Base-by-base conservation (phyloP, 2,797 vertebrate genomes). In the Distichodus sexfasciatus region DNA sequence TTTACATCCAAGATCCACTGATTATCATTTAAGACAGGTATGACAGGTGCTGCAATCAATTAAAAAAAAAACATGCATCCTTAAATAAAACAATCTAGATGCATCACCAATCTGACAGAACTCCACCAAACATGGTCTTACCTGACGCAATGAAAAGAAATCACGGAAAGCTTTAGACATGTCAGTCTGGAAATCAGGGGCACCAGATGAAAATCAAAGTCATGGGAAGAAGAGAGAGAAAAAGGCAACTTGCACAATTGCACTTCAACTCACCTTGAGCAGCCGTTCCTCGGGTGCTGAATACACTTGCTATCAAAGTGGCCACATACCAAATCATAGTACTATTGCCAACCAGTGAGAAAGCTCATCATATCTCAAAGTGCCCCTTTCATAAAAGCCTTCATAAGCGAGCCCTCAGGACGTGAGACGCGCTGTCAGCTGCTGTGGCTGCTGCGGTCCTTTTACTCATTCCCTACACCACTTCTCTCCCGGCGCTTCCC, bases 261-360 rank as follows among this genome's bases (percentile, higher is more conserved):
- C 91, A 92, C 93, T 94, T 94, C 91, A 87, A 93, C 96, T 98
- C 96, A 98, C 96, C 96, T 97, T 98, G 96, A 90, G 94, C 94
- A 87, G 93, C 92, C 85, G 95, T 92, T 93, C 93, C 95, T 90
- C 92, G 86, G 93, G 90, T 92, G 92, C 91, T 90, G 94, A 96
- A 94, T 89, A 98, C 93, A 97, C 94, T 95, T 96, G 95, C 95
- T 94, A 98, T 94, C 94, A 96, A 93, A 97, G 95, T 93, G 92
- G 94, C 93, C 95, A 95, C 95, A 96, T 95, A 95, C 92, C 94
- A 95, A 94, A 95, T 95, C 94, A 95, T 95, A 97, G 94, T 95
- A 94, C 89, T 93, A 92, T 90, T 91, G 92, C 90, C 88, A 90
- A 82, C 90, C 94, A 92, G 86, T 92, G 90, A 91, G 94, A 92